phyloP scores from a whole-genome alignment of 2,113 vertebrate genomes.

The Tragelaphus buxtoni region DNA sequence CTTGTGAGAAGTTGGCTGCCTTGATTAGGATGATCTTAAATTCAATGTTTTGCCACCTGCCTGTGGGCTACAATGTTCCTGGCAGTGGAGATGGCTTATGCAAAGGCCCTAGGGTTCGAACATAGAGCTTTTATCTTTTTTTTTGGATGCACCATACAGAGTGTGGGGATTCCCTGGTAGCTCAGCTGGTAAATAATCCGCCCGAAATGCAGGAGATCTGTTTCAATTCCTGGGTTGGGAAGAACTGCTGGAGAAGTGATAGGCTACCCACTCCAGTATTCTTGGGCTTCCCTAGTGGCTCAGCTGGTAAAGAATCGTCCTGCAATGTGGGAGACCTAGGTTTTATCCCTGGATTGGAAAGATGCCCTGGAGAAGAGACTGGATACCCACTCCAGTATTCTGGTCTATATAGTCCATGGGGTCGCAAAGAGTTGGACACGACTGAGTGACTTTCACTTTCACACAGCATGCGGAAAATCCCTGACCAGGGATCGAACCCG shows the following conservation, averaged over 20 bases:
- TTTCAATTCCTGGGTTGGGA: neutral
- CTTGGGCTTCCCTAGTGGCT: neutral
- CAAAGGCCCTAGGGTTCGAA: neutral
- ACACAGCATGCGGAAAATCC: neutral
- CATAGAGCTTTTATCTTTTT: neutral
- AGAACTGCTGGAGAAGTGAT: neutral
- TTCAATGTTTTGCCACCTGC: neutral
- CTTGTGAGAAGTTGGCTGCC: rapidly evolving
- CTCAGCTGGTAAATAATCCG: neutral
- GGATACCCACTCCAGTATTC: neutral
- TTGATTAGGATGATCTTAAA: neutral
- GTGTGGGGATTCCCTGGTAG: neutral
- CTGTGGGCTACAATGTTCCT: neutral
- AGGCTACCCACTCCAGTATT: neutral
- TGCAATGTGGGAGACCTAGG: neutral
- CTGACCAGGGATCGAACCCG: neutral
- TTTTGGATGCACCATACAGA: neutral
- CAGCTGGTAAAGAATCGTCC: neutral
- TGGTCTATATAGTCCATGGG: neutral
- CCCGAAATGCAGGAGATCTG: neutral
- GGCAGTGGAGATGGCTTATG: neutral
- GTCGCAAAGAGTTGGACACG: neutral
- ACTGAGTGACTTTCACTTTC: neutral
- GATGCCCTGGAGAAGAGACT: neutral
- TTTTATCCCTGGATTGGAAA: neutral